Conservation (phyloP, 2,113 vertebrate species). For the Solenodon paradoxus region DNA sequence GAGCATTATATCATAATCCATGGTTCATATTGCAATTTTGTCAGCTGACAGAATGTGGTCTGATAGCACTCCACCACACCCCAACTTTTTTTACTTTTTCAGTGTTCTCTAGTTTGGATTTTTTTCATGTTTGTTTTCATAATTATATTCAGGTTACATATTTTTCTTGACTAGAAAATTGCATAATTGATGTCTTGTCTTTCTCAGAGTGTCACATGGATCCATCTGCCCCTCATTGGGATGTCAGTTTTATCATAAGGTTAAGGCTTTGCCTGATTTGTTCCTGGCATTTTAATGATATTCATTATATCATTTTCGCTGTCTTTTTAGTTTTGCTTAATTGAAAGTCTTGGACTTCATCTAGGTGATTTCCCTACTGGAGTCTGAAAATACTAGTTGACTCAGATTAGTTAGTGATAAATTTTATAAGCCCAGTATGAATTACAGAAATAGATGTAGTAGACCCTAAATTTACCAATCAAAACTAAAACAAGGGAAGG, state of each 20-base stretch:
- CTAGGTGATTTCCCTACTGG: background rate
- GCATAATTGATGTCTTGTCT: background rate
- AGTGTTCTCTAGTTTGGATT: background rate
- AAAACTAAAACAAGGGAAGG: background rate
- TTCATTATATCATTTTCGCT: background rate
- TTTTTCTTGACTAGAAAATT: background rate
- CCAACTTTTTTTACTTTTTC: background rate
- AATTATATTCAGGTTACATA: background rate
- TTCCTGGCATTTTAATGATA: background rate
- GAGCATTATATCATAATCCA: background rate
- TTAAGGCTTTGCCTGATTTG: background rate
- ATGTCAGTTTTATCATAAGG: background rate
- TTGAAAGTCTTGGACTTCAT: background rate
- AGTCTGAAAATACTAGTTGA: background rate
- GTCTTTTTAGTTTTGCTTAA: slow-evolving; percentile 9
- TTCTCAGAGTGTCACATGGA: background rate
- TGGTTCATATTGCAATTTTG: background rate
- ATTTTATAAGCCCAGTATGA: background rate
- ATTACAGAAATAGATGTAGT: background rate
- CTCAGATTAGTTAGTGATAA: background rate
- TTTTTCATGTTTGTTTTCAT: background rate
- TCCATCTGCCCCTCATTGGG: background rate
- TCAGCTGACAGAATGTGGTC: background rate
- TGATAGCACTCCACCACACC: background rate
- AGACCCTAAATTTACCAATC: background rate